Evolutionary conservation across 2,113 vertebrate species (phyloP).

Genomic region (Chaenogobius annularis): DNA sequence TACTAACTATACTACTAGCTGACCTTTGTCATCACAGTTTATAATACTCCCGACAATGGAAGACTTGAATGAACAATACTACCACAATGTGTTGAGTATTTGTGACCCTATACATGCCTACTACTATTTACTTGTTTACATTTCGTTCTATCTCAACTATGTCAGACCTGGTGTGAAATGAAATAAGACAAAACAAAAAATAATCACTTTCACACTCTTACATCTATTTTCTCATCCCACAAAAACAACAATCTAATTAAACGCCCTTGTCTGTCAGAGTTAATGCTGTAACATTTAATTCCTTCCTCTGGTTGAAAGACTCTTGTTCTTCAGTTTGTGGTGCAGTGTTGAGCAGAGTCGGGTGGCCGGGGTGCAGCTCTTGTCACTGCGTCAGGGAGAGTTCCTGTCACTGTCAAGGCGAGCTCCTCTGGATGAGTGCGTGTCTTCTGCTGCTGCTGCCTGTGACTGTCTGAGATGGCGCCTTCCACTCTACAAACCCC

Average conservation of each 20-base stretch:
- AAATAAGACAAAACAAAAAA: too few species aligned
- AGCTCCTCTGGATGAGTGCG: slow-evolving; percentile 34
- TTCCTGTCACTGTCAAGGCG: slow-evolving; percentile 35
- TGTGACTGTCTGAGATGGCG: slow-evolving; percentile 47
- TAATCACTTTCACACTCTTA: background rate
- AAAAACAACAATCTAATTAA: slow-evolving; percentile 33
- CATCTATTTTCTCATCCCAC: background rate
- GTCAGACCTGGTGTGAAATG: too few species aligned
- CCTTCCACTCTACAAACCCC: slow-evolving; percentile 49
- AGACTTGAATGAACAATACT: too few species aligned
- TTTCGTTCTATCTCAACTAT: too few species aligned
- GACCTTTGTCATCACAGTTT: too few species aligned
- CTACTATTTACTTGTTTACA: too few species aligned
- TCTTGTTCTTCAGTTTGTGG: slow-evolving; percentile 28
- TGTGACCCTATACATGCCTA: too few species aligned
- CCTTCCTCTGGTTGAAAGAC: slow-evolving; percentile 2
- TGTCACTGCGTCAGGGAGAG: background rate
- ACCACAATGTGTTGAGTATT: too few species aligned
- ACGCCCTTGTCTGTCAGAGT: slow-evolving; percentile 10
- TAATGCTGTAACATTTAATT: slow-evolving; percentile 10
- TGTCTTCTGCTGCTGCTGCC: slow-evolving; percentile 57
- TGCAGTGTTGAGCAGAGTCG: background rate
- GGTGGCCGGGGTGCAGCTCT: background rate
- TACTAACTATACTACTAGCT: too few species aligned
- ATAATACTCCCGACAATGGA: too few species aligned